Evolutionary conservation across 37 sponge, comb jelly and placozoan genomes (phyloP).

Genomic region (Axinella damicornis): DNA sequence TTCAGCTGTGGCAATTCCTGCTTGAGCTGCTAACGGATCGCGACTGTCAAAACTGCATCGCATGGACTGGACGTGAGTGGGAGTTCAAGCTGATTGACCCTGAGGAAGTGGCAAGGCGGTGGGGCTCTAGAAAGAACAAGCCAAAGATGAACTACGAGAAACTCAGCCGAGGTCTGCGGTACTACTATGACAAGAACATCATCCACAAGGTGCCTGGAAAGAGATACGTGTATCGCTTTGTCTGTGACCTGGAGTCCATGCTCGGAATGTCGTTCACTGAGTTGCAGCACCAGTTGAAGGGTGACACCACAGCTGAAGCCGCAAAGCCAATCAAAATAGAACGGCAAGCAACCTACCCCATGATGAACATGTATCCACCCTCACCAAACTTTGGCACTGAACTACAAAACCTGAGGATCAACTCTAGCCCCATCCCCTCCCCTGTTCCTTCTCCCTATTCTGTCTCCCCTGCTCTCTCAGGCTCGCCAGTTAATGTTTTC

Average conservation of each 20-base stretch:
- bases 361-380: conserved; percentile 11
- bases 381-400: conserved; percentile 39
- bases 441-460: conserved; percentile 67
- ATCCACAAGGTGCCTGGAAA: conserved; percentile 99
- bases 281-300: conserved; percentile 78
- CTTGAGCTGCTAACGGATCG: conserved; percentile 93
- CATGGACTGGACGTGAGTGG: conserved; percentile 96
- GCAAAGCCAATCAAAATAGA: conserved; percentile 73
- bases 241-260: conserved; percentile 93
- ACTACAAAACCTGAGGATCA: conserved; percentile 59
- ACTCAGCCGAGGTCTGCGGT: conserved; percentile 94
- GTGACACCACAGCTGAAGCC: conserved; percentile 20
- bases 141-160: conserved; percentile 90
- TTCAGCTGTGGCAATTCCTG: conserved; percentile 98
- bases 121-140: conserved; percentile 99
- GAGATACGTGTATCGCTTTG: conserved; percentile 95
- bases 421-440: conserved; percentile 54
- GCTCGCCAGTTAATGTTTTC: conserved; percentile 30
- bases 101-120: conserved; percentile 91
- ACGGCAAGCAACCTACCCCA: conserved; percentile 34
- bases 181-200: conserved; percentile 99
- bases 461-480: conserved; percentile 59
- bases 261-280: conserved; percentile 88
- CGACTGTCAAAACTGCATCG: conserved; percentile 87
- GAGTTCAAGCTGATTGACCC: conserved; percentile 98